Base-by-base conservation (phyloP, 2,888 invertebrate species). In the Xylocampa areola region DNA sequence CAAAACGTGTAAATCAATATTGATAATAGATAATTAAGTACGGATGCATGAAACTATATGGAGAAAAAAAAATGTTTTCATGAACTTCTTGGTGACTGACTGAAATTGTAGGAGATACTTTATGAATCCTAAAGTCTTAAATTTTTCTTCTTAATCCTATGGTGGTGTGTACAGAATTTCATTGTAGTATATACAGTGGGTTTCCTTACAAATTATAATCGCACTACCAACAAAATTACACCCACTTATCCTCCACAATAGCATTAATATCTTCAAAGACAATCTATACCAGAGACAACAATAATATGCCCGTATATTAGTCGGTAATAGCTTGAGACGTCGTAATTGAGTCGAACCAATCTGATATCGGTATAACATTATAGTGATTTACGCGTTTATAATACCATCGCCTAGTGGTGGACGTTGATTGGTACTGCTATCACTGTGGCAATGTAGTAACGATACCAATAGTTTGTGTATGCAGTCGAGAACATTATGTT, bases 271-370 rank as follows among this genome's bases (percentile, higher is more conserved):
- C 40, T 51, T 37, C 53, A 53, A 50, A 64, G 48, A 36, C 48
- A 33, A 51, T 57, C 43, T 63, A 57, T 58, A 64, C 45, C 58
- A 73, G 70, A 74, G 72, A 77, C 80, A 78, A 83, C 79, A 73
- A 73, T 79, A 82, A 79, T 80, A 78, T 68, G 73, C 78, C 81
- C 82, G 80, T 89, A 89, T 85, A 87, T 89, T 84, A 86, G 64
- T 44, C 70, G 60, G 79, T 90, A 88, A 89, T 88, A 86, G 89
- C 82, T 80, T 61, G 77, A 82, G 81, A 81, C 76, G 69, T 73
- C 78, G 81, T 88, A 87, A 90, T 90, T 85, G 85, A 90, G 84
- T 86, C 76, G 69, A 77, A 78, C 79, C 85, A 84, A 90, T 88
- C 82, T 81, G 80, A 86, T 85, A 82, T 73, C 61, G 76, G 69